Percentiles rank a stretch among this genome's conserved stretches.
phyloP scores from a whole-genome alignment of 2,888 invertebrate genomes.

The Zootermopsis nevadensis region DNA sequence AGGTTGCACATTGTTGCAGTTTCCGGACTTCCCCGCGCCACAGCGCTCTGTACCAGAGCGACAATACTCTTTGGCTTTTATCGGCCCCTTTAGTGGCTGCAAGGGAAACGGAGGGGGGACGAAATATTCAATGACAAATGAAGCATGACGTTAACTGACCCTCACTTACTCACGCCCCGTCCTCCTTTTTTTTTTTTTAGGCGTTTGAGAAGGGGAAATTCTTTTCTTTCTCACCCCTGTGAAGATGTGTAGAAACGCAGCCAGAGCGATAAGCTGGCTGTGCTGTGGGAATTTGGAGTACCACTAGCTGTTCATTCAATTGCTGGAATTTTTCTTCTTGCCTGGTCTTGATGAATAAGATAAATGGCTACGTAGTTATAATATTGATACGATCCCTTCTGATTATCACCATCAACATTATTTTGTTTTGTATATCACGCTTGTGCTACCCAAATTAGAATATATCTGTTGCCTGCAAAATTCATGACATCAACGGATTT shows the following conservation, averaged over 20 bases:
- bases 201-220: conserved; percentile 33
- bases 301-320: conserved; percentile 44
- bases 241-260: conserved; percentile 16
- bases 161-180: conserved; percentile 42
- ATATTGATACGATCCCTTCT: background rate
- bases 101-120: conserved; percentile 26
- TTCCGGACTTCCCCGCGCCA: conserved; percentile 19
- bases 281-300: conserved; percentile 22
- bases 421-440: too few species aligned
- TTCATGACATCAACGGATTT: too few species aligned
- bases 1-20: conserved; percentile 34
- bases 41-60: background rate
- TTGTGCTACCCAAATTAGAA: too few species aligned
- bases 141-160: conserved; percentile 53
- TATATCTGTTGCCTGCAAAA: too few species aligned
- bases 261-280: background rate
- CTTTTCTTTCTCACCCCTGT: conserved; percentile 40
- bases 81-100: conserved; percentile 15
- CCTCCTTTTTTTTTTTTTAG: background rate
- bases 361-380: background rate
- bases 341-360: background rate
- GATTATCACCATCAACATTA: too few species aligned
- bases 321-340: conserved; percentile 18
- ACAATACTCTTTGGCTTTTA: background rate
- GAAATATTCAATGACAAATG: conserved; percentile 53